Percentiles rank a stretch among this genome's conserved stretches.
Evolutionary conservation across 2,888 invertebrate species (phyloP).

Genomic region (Drosophila macrothrix): DNA sequence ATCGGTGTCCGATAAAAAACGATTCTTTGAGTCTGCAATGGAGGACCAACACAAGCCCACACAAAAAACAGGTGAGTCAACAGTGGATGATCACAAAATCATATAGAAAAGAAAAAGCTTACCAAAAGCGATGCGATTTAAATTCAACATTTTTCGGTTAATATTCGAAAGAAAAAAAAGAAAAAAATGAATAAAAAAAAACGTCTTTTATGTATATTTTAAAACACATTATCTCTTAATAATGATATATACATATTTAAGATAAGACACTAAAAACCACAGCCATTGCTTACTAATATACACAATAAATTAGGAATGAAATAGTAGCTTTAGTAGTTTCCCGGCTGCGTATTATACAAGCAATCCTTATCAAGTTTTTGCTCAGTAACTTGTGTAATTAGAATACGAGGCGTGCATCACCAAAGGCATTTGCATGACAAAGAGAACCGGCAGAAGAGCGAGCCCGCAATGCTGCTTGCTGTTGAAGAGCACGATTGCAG

Average conservation of each 20-base stretch:
- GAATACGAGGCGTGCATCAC: conserved; percentile 36
- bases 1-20: conserved; percentile 96
- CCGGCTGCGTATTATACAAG: conserved; percentile 12
- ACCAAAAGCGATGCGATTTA: background rate
- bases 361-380: conserved; percentile 40
- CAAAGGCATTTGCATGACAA: conserved; percentile 60
- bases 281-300: background rate
- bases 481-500: conserved; percentile 15
- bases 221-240: background rate
- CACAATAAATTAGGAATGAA: conserved; percentile 5
- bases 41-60: conserved; percentile 95
- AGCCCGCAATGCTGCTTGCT: conserved; percentile 9
- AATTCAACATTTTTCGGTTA: background rate
- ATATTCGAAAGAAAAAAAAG: background rate
- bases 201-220: background rate
- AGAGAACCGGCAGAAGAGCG: conserved; percentile 1
- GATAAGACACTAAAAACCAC: background rate
- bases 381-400: conserved; percentile 66
- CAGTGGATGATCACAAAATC: background rate
- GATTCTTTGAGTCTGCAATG: conserved; percentile 98
- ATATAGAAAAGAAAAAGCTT: background rate
- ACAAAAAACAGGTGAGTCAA: conserved; percentile 90
- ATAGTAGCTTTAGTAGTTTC: background rate
- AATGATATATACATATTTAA: background rate
- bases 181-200: background rate